phyloP scores from a whole-genome alignment of 2,888 invertebrate genomes.

The Dasypolia templi region DNA sequence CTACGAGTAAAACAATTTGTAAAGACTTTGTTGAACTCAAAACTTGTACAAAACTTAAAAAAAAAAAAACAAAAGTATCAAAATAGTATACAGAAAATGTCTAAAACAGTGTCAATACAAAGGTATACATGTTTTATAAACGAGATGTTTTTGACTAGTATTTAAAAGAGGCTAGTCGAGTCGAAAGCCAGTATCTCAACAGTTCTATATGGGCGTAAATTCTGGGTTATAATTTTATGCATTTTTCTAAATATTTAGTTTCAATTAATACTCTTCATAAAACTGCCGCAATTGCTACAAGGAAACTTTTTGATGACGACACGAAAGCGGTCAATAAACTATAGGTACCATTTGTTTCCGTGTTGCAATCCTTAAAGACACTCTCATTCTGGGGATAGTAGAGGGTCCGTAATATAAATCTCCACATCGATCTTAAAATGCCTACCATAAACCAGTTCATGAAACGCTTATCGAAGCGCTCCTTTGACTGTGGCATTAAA shows the following conservation, averaged over 20 bases:
- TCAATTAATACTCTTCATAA: background rate
- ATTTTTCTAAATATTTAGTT: background rate
- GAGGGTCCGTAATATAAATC: too few relatives aligned
- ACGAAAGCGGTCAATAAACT: too few relatives aligned
- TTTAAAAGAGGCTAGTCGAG: background rate
- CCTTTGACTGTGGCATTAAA: too few relatives aligned
- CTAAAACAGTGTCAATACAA: background rate
- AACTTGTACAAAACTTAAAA: background rate
- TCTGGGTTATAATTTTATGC: background rate
- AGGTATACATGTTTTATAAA: background rate
- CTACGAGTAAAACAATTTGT: background rate
- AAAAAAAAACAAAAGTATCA: background rate
- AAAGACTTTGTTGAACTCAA: background rate
- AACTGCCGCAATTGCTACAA: background rate
- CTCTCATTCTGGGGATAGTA: background rate
- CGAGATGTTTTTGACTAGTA: background rate
- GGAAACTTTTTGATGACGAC: background rate
- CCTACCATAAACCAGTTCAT: too few relatives aligned
- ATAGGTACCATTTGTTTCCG: background rate
- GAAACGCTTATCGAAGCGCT: too few relatives aligned
- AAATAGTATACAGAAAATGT: background rate
- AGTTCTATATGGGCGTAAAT: background rate
- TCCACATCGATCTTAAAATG: too few relatives aligned
- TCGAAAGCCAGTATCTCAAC: background rate
- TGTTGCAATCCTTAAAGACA: background rate